Evolutionary conservation across 1,140 invertebrate species (phyloP).

Genomic region (Rhizoglyphus robini): DNA sequence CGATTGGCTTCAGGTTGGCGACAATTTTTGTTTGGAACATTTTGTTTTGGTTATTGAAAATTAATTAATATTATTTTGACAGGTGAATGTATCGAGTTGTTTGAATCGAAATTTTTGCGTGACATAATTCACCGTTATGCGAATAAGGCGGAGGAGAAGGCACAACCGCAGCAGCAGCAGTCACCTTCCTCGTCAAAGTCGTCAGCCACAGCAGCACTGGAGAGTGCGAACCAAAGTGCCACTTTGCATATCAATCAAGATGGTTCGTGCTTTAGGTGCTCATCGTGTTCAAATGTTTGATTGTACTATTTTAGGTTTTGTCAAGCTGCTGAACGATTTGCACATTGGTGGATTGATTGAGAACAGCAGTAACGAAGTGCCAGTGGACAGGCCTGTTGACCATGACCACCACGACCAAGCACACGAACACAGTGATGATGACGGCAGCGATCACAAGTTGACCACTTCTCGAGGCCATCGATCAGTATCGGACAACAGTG

Average conservation of each 20-base stretch:
- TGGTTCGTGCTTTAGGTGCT: neutral
- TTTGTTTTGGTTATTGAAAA: conserved; percentile 19
- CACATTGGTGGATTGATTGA: conserved; percentile 17
- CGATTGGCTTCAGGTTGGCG: neutral
- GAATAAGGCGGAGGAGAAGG: neutral
- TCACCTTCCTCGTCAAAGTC: neutral
- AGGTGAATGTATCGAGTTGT: conserved; percentile 20
- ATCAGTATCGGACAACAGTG: conserved; percentile 8
- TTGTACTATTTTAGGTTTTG: neutral
- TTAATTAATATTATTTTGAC: conserved; percentile 6
- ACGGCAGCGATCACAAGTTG: too few relatives aligned
- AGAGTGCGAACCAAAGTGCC: too few relatives aligned
- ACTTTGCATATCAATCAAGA: conserved; percentile 28
- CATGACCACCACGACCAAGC: conserved; percentile 23
- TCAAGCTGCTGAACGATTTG: conserved; percentile 17
- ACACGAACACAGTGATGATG: conserved; percentile 5
- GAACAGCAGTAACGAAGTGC: conserved; percentile 18
- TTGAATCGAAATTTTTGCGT: conserved; percentile 23
- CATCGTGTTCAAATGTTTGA: neutral
- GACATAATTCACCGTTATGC: conserved; percentile 23
- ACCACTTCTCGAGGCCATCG: neutral
- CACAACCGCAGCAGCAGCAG: neutral
- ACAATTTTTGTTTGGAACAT: conserved; percentile 17
- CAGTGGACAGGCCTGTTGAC: conserved; percentile 10
- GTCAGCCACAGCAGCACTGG: too few relatives aligned